Evolutionary conservation across 1,140 invertebrate genomes (phyloP), one percentile per base, ranked within the genome.

Genomic region (Danaus melanippus): DNA sequence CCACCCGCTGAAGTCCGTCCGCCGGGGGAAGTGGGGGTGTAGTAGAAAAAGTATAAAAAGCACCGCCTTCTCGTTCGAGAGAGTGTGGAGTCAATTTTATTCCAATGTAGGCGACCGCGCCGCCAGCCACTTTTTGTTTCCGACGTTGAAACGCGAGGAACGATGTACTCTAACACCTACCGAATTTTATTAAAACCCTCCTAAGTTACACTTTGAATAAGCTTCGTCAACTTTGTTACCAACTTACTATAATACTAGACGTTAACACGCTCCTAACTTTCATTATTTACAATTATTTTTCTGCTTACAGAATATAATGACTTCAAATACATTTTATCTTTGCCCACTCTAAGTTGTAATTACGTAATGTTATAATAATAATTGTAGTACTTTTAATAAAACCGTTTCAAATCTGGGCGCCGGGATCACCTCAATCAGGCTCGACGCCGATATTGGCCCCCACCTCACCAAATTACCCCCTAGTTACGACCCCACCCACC

Each of bases 41-140:
- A 62, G 57, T 62, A 63, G 68, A 76, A 81, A 86, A 86, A 65
- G 62, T 68, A 59, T 68, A 86, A 84, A 84, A 86, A 76, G 74
- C 75, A 71, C 50, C 74, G 69, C 79, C 81, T 84, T 84, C 81
- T 73, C 81, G 79, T 84, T 80, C 75, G 81, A 83, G 74, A 83
- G 79, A 83, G 79, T 81, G 83, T 83, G 79, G 83, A 86, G 81
- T 84, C 83, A 84, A 84, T 86, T 86, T 86, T 86, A 86, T 84
- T 84, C 83, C 83, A 80, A 86, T 83, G 83, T 81, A 81, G 83
- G 75, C 81, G 78, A 83, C 83, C 83, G 75, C 82, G 75, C 80
- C 76, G 76, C 74, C 74, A 68, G 74, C 81, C 71, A 84, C 81
- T 86, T 86, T 86, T 86, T 84, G 78, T 81, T 86, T 84, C 83